Evolutionary conservation across 2,113 vertebrate species (phyloP), one percentile per base, ranked within the genome.

Genomic region (Monopterus albus): DNA sequence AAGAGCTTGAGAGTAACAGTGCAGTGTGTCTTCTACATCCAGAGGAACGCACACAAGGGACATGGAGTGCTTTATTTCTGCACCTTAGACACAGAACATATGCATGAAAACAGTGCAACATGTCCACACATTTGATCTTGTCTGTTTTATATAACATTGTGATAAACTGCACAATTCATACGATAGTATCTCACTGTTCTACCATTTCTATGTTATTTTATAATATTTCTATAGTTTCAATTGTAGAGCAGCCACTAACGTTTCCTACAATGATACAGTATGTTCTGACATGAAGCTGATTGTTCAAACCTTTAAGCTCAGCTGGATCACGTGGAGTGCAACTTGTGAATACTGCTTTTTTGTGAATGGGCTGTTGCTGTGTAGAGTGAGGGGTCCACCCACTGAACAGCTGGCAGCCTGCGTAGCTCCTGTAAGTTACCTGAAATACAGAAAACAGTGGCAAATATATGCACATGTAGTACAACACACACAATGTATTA

Each of bases 381-480:
- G 20, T 42, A 50, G 47, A 1, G 0, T 43, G 42, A 62, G 45
- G 46, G 1, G 50, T 50, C 71, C 77, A 75, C 0, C 35, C 68
- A 68, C 52, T 84, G 88, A 92, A 50, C 63, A 95, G 86, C 53
- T 94, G 93, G 53, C 83, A 93, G 55, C 63, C 88, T 77, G 92
- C 82, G 61, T 97, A 97, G 80, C 92, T 95, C 82, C 93, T 94
- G 86, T 91, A 94, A 11, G 83, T 94, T 58, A 97, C 91, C 98
- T 99, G 72, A 56, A 81, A 84, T 56, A 73, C 15, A 74, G 12
- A 57, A 43, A 39, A 31, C 10, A 17, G 10, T 42, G 6, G 2
- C 36, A 23, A 25, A 64, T 29, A 56, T 14, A 21, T 3, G 28
- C 7, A 23, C 5, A 38, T 35, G 1, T 2, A 36, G 10, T 10